Evolutionary conservation across 2,888 invertebrate genomes (phyloP).

Genomic region (Cephus spinipes): DNA sequence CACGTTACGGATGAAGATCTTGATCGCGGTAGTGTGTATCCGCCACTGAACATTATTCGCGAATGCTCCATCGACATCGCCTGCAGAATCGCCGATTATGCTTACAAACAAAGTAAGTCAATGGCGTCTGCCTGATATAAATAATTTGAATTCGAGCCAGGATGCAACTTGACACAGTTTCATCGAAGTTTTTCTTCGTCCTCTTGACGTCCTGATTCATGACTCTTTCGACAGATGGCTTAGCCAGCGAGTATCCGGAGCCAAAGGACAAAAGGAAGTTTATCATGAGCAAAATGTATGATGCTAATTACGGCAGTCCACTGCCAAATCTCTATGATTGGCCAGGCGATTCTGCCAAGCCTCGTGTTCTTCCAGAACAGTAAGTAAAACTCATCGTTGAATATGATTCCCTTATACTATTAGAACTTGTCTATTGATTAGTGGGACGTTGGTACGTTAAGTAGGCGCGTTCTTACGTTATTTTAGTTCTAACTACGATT

Average conservation of each 20-base stretch:
- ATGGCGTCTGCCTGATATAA: neutral
- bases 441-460: neutral
- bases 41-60: slow-evolving; percentile 84
- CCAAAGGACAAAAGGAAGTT: slow-evolving; percentile 81
- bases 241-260: slow-evolving; percentile 88
- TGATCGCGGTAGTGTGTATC: slow-evolving; percentile 90
- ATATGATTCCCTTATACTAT: neutral
- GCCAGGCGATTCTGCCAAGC: slow-evolving; percentile 64
- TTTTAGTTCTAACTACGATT: neutral
- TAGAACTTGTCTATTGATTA: neutral
- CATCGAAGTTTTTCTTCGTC: slow-evolving; percentile 14
- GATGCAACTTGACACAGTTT: neutral
- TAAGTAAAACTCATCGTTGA: slow-evolving; percentile 44
- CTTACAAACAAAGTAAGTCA: slow-evolving; percentile 84
- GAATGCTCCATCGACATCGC: slow-evolving; percentile 94
- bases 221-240: slow-evolving; percentile 69
- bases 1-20: slow-evolving; percentile 87
- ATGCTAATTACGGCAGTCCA: slow-evolving; percentile 81
- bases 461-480: neutral
- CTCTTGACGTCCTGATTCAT: slow-evolving; percentile 8
- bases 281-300: slow-evolving; percentile 81
- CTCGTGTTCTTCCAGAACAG: slow-evolving; percentile 60
- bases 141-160: slow-evolving; percentile 1
- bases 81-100: slow-evolving; percentile 85
- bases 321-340: slow-evolving; percentile 73